These are phyloP conservation scores for Halichoeres trimaculatus DNA, from an alignment of 2,113 vertebrate species.

Conservation along the genomic window DNA sequence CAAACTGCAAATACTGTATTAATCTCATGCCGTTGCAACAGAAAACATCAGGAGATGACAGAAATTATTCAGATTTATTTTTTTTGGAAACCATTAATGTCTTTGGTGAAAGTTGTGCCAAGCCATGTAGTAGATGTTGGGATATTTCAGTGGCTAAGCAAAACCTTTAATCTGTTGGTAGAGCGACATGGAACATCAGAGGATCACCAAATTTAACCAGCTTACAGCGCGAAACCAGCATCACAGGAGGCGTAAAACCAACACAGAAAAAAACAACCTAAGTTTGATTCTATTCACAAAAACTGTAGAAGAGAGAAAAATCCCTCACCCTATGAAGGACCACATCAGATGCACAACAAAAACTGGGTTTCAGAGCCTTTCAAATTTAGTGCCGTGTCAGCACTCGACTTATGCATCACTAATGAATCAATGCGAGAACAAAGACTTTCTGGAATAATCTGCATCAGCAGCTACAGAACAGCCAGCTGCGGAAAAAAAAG, in stretches of 20 bases:
- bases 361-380: background rate
- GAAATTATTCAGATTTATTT: background rate
- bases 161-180: background rate
- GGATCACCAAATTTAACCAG: background rate
- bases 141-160: background rate
- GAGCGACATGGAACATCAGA: background rate
- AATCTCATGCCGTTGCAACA: background rate
- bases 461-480: slow-evolving; percentile 18
- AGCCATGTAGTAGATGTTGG: background rate
- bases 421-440: slow-evolving; percentile 34
- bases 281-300: background rate
- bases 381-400: background rate
- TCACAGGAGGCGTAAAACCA: background rate
- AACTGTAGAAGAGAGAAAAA: background rate
- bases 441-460: slow-evolving; percentile 35
- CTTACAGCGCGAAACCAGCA: background rate
- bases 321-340: background rate
- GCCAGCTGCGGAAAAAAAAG: slow-evolving; percentile 18
- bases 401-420: slow-evolving; percentile 21
- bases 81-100: background rate
- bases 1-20: background rate
- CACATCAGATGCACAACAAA: background rate
- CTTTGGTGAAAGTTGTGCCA: background rate
- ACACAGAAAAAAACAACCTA: background rate
- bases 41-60: background rate